Evolutionary conservation across 1,140 invertebrate species (phyloP).

Genomic region (Trypoxylus dichotomus): DNA sequence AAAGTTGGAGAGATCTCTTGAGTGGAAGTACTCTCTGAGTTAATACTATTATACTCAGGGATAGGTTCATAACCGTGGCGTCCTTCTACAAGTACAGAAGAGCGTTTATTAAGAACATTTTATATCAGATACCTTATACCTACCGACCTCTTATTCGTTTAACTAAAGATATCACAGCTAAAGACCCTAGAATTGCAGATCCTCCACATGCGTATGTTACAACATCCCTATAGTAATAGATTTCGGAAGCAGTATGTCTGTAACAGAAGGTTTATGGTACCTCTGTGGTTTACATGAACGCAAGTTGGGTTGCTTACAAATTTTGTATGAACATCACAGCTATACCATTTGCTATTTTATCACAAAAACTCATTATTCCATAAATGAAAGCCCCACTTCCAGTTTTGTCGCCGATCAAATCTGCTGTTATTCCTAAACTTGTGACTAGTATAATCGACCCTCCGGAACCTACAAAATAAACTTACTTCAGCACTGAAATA

Average conservation of each 20-base stretch:
- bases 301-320: conserved; percentile 57
- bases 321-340: conserved; percentile 80
- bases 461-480: conserved; percentile 64
- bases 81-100: conserved; percentile 7
- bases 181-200: conserved; percentile 60
- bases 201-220: conserved; percentile 62
- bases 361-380: conserved; percentile 94
- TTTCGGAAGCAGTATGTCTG: conserved; percentile 45
- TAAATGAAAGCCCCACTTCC: conserved; percentile 92
- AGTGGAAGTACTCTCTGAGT: neutral
- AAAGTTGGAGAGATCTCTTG: neutral
- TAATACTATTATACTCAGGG: conserved; percentile 31
- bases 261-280: conserved; percentile 25
- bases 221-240: conserved; percentile 55
- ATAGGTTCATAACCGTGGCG: neutral
- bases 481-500: neutral
- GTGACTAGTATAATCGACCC: conserved; percentile 87
- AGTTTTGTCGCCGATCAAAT: conserved; percentile 85
- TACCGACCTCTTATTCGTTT: conserved; percentile 40
- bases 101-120: neutral
- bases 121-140: neutral
- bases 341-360: conserved; percentile 88
- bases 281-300: neutral
- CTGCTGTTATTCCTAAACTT: conserved; percentile 85
- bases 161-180: conserved; percentile 47